These are phyloP conservation scores for Autographa pulchrina DNA, from an alignment of 2,888 invertebrate genomes.

Conservation along the genomic window DNA sequence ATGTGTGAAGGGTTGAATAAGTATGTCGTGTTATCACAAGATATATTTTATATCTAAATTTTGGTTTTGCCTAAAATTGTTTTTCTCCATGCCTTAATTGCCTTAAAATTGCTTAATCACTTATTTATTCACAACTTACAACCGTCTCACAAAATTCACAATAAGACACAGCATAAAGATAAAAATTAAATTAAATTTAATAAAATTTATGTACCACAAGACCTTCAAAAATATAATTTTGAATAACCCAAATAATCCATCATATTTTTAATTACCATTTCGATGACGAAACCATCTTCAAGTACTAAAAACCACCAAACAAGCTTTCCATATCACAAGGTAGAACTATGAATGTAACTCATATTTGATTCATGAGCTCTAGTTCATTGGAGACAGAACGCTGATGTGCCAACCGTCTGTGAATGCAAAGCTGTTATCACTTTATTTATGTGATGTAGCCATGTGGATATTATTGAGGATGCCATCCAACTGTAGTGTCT, in stretches of 20 bases:
- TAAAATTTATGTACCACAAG: too few relatives aligned
- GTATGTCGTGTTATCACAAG: conserved; percentile 24
- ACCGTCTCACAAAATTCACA: too few relatives aligned
- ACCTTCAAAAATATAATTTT: too few relatives aligned
- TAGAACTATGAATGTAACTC: conserved; percentile 35
- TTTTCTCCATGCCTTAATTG: background rate
- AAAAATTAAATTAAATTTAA: too few relatives aligned
- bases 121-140: too few relatives aligned
- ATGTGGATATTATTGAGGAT: conserved; percentile 33
- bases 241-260: too few relatives aligned
- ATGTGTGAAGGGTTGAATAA: conserved; percentile 56
- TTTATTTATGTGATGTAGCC: conserved; percentile 45
- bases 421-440: conserved; percentile 46
- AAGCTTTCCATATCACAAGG: background rate
- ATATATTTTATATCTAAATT: conserved; percentile 10
- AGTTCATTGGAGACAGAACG: conserved; percentile 53
- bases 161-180: too few relatives aligned
- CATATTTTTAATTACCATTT: too few relatives aligned
- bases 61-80: too few relatives aligned
- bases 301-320: too few relatives aligned
- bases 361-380: conserved; percentile 38
- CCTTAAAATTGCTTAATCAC: too few relatives aligned
- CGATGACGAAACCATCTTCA: too few relatives aligned
- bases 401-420: conserved; percentile 49
- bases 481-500: conserved; percentile 1